Base-by-base conservation (phyloP, 2,797 vertebrate genomes). In the Coccyzus lansbergi region DNA sequence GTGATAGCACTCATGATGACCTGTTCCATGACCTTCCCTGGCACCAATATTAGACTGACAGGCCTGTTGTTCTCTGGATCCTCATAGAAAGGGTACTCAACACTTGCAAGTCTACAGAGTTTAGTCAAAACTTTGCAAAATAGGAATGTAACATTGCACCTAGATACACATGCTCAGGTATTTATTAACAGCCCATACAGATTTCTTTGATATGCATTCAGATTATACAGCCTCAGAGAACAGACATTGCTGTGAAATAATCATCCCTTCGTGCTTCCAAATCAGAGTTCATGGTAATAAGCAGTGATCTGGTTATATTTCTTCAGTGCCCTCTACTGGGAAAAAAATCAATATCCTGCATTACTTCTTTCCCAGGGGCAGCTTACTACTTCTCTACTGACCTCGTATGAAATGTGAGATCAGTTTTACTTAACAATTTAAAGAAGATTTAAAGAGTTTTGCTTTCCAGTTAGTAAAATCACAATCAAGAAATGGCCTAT, bases 261-360 rank as follows among this genome's bases (percentile, higher is more conserved):
- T 36, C 74, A 69, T 28, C 18, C 26, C 31, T 63, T 63, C 3
- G 0, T 86, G 55, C 60, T 81, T 64, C 29, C 76, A 25, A 2
- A 42, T 22, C 10, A 44, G 26, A 69, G 38, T 5, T 19, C 13
- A 34, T 5, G 44, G 18, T 42, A 29, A 31, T 9, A 5, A 8
- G 25, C 42, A 33, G 9, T 8, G 14, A 59, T 24, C 19, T n/a
- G 44, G 28, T 65, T 56, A 15, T 44, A 89, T 55, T 74, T 95
- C 86, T 85, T 59, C 71, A 80, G 70, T 89, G 88, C 91, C 78
- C 86, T 93, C 81, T 82, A 49, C 83, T 82, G 92, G 86, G 38
- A 38, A 75, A 80, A 74, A 86, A 70, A 42, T 6, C 55, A 62
- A 21, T 8, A 33, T 82, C 34, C 29, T 48, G 2, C 31, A 58